A percentile compares a stretch with the other conserved stretches of the same genome.
phyloP scores from a whole-genome alignment of 2,888 invertebrate species.

The Euclidia mi region DNA sequence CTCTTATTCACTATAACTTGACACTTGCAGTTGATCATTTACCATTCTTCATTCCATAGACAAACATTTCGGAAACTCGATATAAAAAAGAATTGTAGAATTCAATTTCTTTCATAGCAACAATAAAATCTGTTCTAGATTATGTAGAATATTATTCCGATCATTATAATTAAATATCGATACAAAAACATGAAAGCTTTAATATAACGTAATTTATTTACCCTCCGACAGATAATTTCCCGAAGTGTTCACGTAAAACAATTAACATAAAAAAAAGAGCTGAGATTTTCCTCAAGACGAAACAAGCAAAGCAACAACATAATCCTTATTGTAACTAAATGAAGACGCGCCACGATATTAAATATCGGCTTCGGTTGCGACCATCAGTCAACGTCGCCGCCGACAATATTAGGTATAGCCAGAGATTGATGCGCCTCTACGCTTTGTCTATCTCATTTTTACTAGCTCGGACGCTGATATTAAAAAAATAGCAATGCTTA shows the following conservation, averaged over 20 bases:
- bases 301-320: conserved; percentile 28
- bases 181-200: too few species aligned
- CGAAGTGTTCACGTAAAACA: conserved; percentile 1
- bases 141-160: too few species aligned
- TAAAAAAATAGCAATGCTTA: conserved; percentile 55
- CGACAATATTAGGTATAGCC: conserved; percentile 59
- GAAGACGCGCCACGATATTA: conserved; percentile 56
- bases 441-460: conserved; percentile 64
- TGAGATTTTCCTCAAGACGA: conserved; percentile 14
- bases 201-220: background rate
- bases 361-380: conserved; percentile 48
- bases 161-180: too few species aligned
- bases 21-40: too few species aligned
- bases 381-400: conserved; percentile 65
- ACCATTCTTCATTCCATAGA: too few species aligned
- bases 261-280: conserved; percentile 15
- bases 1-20: too few species aligned
- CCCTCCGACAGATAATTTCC: conserved; percentile 7
- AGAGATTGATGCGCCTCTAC: conserved; percentile 64
- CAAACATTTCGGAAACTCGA: too few species aligned
- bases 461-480: conserved; percentile 57
- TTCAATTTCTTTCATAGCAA: too few species aligned
- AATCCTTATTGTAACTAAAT: conserved; percentile 53
- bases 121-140: too few species aligned
- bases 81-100: too few species aligned